Conservation (phyloP, 2,113 vertebrate genomes). For the Indri indri region DNA sequence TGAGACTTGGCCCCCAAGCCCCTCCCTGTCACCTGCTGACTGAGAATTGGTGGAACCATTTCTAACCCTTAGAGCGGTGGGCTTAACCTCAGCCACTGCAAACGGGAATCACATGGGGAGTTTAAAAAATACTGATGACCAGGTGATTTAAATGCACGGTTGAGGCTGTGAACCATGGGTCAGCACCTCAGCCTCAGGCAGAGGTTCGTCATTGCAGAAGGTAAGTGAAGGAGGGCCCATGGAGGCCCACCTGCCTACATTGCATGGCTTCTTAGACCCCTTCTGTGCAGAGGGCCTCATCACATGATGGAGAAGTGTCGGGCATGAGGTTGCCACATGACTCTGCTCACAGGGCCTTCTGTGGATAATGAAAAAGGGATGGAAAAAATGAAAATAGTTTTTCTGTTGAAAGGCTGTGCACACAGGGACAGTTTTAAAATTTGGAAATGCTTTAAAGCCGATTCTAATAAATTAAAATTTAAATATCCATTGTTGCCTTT, state of each 20-base stretch:
- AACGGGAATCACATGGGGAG: not conserved
- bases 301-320: not conserved
- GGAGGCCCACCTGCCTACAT: not conserved
- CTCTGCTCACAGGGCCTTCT: not conserved
- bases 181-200: not conserved
- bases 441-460: not conserved
- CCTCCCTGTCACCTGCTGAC: not conserved
- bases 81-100: not conserved
- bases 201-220: not conserved
- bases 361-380: not conserved
- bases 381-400: not conserved
- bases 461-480: not conserved
- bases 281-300: not conserved
- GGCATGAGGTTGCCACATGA: fast-evolving
- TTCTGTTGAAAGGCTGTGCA: not conserved
- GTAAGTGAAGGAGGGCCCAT: fast-evolving
- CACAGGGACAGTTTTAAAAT: not conserved
- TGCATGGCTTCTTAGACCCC: not conserved
- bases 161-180: not conserved
- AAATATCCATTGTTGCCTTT: not conserved
- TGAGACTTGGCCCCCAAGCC: not conserved
- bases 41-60: not conserved
- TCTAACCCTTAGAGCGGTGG: no score
- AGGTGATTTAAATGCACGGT: not conserved
- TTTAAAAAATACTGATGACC: not conserved